Evolutionary conservation across 2,888 invertebrate genomes (phyloP), one percentile per base, ranked within the genome.

Genomic region (Drosophila recens): DNA sequence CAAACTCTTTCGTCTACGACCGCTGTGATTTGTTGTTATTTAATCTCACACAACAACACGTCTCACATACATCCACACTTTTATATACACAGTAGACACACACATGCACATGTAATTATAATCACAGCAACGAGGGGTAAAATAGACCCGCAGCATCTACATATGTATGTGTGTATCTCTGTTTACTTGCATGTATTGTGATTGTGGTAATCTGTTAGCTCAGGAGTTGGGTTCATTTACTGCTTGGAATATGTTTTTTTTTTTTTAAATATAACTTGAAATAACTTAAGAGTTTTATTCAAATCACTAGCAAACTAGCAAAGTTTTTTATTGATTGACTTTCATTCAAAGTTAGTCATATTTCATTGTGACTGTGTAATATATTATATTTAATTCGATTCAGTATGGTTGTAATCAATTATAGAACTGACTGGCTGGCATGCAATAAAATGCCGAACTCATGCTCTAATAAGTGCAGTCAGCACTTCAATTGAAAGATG

Each of bases 11-110:
- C 46, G 59, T 33, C 70, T 61, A 17, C 34, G 38, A 38, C 23
- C 61, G 46, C 40, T 53, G 51, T 73, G 77, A 80, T 80, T 82
- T 70, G 57, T 51, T 76, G 65, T 82, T 72, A 53, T 66, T 61
- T 66, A 65, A 72, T 81, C 75, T 79, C 54, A 57, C 58, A 62
- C 59, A 54, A 48, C 43, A 30, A 66, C 20, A 30, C 20, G 8
- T 36, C 15, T 9, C 23, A 23, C 48, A 3, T 49, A 6, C 17
- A 40, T 33, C 6, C 17, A 27, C 23, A 42, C 1, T 36, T 49
- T 17, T 33, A 20, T 9, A 27, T 34, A 30, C 23, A 23, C 23
- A 17, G 4, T 23, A 27, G 13, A 9, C 20, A 45, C 45, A 58
- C 27, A 30, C 9, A 58, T 20, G 23, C 11, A 27, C 8, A 23